phyloP scores from a whole-genome alignment of 2,888 invertebrate genomes.

The Drosophila hawaiiensis region DNA sequence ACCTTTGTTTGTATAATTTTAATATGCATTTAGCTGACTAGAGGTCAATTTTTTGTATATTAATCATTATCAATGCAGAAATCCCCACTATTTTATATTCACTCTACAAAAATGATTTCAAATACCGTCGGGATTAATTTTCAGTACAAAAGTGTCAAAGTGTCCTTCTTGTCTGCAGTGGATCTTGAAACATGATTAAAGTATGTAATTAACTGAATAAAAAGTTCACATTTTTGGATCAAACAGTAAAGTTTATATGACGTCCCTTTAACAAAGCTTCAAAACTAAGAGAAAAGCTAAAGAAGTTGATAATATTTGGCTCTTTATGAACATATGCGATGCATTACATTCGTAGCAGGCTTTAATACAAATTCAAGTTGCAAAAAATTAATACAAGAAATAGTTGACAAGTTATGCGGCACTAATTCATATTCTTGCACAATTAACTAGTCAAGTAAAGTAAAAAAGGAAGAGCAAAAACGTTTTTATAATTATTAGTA shows the following conservation, averaged over 20 bases:
- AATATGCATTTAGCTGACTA: not conserved
- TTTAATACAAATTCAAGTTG: not conserved
- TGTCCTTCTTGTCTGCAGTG: not conserved
- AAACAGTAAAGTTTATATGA: no score
- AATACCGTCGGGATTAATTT: not conserved
- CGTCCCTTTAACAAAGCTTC: not conserved
- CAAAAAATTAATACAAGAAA: accelerated
- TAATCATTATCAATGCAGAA: not conserved
- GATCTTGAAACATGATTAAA: not conserved
- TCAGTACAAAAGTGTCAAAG: not conserved
- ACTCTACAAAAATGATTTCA: not conserved
- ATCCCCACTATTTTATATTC: not conserved
- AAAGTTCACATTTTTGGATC: no score
- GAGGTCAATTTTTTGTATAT: not conserved
- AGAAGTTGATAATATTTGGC: not conserved
- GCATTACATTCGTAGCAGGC: not conserved
- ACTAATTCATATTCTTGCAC: no score
- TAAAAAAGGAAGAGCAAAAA: no score
- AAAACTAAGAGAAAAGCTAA: not conserved
- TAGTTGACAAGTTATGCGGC: not conserved
- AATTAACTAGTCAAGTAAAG: no score
- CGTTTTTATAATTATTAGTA: not conserved
- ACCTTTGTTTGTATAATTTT: not conserved
- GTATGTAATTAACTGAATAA: no score
- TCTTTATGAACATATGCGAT: accelerated